phyloP scores from a whole-genome alignment of 2,113 vertebrate genomes.

The Lophotis ruficrista region DNA sequence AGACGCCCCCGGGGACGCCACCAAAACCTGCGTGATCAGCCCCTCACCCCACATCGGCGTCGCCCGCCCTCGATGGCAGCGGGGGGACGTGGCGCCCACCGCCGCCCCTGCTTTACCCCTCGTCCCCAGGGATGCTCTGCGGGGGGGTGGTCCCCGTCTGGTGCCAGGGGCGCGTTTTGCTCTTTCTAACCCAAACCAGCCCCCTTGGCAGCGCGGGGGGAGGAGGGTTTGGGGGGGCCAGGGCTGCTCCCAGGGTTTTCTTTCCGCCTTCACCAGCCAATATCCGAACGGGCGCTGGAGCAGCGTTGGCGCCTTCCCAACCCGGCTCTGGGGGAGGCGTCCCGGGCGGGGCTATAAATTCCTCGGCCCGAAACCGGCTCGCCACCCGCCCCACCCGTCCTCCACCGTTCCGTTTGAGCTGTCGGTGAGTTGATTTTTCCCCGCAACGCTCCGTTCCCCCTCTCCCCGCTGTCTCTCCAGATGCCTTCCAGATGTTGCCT shows the following conservation, averaged over 20 bases:
- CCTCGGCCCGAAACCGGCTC: rapidly evolving
- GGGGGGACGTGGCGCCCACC: neutral
- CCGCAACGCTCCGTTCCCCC: rapidly evolving
- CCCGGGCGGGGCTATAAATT: conserved; percentile 38
- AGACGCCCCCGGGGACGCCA: rapidly evolving
- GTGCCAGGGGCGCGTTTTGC: rapidly evolving
- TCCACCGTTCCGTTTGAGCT: rapidly evolving
- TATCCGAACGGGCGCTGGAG: neutral
- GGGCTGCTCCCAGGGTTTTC: neutral
- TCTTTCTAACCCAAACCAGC: neutral
- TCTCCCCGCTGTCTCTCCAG: neutral
- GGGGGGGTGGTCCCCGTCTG: neutral
- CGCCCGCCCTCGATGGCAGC: neutral
- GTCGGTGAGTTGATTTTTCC: neutral
- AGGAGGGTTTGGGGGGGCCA: rapidly evolving
- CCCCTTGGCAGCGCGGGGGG: neutral
- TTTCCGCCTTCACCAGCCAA: neutral
- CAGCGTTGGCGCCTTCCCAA: neutral
- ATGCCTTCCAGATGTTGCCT: neutral
- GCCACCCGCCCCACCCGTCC: neutral
- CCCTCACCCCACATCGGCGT: rapidly evolving
- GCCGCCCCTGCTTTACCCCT: rapidly evolving
- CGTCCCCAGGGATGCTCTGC: neutral
- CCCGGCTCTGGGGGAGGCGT: neutral
- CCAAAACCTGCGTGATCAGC: rapidly evolving